Percentiles rank a stretch among this genome's conserved stretches.
phyloP scores from a whole-genome alignment of 2,888 invertebrate genomes.

The Eristalis tenax region DNA sequence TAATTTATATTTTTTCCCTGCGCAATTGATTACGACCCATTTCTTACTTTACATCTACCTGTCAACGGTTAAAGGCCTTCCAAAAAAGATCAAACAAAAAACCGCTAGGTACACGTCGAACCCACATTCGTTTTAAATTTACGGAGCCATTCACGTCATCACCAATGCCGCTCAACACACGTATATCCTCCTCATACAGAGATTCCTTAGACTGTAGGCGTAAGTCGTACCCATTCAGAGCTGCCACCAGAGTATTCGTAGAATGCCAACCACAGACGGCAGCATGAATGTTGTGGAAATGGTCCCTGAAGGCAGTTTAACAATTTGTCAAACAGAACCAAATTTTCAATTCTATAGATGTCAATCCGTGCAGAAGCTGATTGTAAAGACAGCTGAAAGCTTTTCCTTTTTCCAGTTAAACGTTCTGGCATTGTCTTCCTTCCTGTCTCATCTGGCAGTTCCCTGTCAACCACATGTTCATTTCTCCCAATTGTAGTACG shows the following conservation, averaged over 20 bases:
- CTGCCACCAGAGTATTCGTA: neutral
- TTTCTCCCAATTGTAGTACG: too few species aligned
- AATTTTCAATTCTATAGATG: slow-evolving; percentile 2
- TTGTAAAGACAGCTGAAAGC: neutral
- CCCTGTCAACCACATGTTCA: neutral
- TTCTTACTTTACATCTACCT: neutral
- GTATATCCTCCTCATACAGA: neutral
- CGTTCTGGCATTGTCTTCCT: neutral
- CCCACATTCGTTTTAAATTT: neutral
- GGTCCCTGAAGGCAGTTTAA: neutral
- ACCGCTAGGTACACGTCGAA: neutral
- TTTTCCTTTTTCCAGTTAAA: neutral
- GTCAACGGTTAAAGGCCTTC: neutral
- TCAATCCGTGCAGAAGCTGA: neutral
- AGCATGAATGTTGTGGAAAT: neutral
- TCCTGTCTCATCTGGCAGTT: neutral
- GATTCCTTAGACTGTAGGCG: neutral
- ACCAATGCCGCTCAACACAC: too few species aligned
- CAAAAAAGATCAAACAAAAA: neutral
- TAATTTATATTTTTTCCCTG: neutral
- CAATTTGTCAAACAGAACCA: slow-evolving; percentile 19
- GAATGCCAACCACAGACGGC: slow-evolving; percentile 8
- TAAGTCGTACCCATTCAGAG: neutral
- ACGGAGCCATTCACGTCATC: neutral
- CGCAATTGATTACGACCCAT: neutral